Evolutionary conservation across 2,888 invertebrate species (phyloP), one percentile per base, ranked within the genome.

Genomic region (Stenoptilia bipunctidactyla): DNA sequence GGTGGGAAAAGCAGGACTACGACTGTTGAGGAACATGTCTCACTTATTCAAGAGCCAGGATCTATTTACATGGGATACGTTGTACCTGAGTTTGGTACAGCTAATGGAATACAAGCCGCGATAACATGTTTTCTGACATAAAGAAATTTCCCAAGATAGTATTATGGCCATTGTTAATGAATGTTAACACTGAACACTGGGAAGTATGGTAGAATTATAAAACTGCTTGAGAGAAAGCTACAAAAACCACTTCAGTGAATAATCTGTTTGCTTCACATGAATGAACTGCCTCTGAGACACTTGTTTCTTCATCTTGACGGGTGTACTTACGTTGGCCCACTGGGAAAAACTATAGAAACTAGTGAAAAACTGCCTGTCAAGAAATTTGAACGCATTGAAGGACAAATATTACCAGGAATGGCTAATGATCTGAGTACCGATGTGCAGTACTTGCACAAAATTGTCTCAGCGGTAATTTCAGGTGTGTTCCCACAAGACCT

Each of bases 271-370:
- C 37, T 54, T 5, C 50, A 55, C 40, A 46, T 44, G 27, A 55
- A 54, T 46, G 55, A 55, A 38, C 40, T 53, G 36, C 51, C 45
- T 1, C 37, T 55, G 2, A 38, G 52, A n/a, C 52, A 57, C 46
- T 46, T 58, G 20, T 50, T 58, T 40, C 13, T 40, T n/a, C 27
- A 40, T 25, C 37, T 55, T 20, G 48, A 58, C 46, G 53, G 55
- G 9, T 37, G 33, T 15, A 57, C 51, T 10, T 58, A 49, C 44
- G 42, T 43, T 13, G 55, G 55, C 5, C 43, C 48, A 37, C 47
- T 59, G n/a, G 53, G 54, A 36, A 58, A 53, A 47, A 6, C 9
- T 9, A 39, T 53, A 15, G 37, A 38, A 13, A 42, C 1, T 27
- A 50, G 51, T 41, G 45, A 51, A 30, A 40, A 27, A 12, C 15